Base-by-base conservation (phyloP, 2,113 vertebrate genomes). In the Myotis yumanensis region DNA sequence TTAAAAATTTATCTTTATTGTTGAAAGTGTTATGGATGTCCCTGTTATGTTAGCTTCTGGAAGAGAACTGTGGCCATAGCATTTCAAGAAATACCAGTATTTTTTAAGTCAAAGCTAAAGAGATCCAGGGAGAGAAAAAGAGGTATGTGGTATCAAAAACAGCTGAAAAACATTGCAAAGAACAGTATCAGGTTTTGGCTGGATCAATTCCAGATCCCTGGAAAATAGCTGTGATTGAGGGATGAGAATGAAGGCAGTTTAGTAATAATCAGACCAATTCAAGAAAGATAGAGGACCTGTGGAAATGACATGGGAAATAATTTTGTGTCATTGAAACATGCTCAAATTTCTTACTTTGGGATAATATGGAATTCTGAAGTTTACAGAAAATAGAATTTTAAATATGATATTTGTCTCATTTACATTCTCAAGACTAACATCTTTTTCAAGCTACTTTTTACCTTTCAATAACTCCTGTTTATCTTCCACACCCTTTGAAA, bases 381-480 rank as follows among this genome's bases (percentile, higher is more conserved):
- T 79, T 95, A 80, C 62, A 37, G 30, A 73, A 91, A 94, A 89
- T 37, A 64, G 64, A 79, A 6, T 80, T 96, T 93, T 89, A 90
- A 96, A 80, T 86, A 77, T 86, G 22, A 22, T 72, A 66, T 79
- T 87, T 96, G 48, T 5, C 5, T 75, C 17, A 89, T 85, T 93
- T 32, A 73, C 15, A 89, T 91, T 81, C 28, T 73, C 7, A 59
- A 89, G 64, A 77, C 48, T 81, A 28, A 72, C 25, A 35, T 85
- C 1, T 89, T n/a, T 92, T 92, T 40, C 43, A 83, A 93, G 1
- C 5, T 79, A 71, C 16, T 96, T 73, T 86, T 32, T 71, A 40
- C 10, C 11, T 89, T 95, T 84, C 4, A 76, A 5, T 81, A 86
- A 82, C 14, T 71, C 23, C 2, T n/a, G 25, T 93, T 89, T 96